Evolutionary conservation across 2,113 vertebrate genomes (phyloP), one percentile per base, ranked within the genome.

Genomic region (Stigmatopora argus): DNA sequence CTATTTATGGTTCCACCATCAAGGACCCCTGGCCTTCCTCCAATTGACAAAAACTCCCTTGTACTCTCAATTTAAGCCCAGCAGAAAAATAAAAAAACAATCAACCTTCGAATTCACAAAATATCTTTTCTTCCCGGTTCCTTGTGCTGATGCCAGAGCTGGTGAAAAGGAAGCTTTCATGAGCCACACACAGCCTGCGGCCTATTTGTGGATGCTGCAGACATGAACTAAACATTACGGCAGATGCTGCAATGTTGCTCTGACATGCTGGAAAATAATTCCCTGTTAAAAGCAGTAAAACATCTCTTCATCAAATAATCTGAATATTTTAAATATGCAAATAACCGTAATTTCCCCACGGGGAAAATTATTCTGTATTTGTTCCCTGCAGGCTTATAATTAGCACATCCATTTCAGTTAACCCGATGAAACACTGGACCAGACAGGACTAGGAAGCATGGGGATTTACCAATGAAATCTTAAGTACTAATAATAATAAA

Each of bases 41-140:
- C 77, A 83, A 46, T 64, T 80, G 81, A 79, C 80, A 67, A 45
- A 11, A 51, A 17, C 17, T 66, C 35, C 73, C 51, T 68, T 60
- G 56, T 63, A 26, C 58, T 70, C 67, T 60, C 19, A 62, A 74
- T 65, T 46, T 61, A 17, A 60, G 64, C 49, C 51, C n/a, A 41
- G 51, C 26, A 31, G 26, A 31, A 31, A 31, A 31, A 31, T 31
- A 31, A 31, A 31, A 31, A 31, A 31, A 31, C 26, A 31, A 31
- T 31, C 26, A 31, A 31, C 26, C 26, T 31, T 31, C 26, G 26
- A 31, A 31, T 31, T 31, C 26, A 31, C 26, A 31, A 31, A 31
- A 31, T 31, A 31, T 31, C 26, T 31, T 31, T 31, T 31, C 3
- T 31, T 31, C 26, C 1, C 26, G 26, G 26, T 31, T 51, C 55